Conservation (phyloP, 2,888 invertebrate species). For the Chorisops tibialis region DNA sequence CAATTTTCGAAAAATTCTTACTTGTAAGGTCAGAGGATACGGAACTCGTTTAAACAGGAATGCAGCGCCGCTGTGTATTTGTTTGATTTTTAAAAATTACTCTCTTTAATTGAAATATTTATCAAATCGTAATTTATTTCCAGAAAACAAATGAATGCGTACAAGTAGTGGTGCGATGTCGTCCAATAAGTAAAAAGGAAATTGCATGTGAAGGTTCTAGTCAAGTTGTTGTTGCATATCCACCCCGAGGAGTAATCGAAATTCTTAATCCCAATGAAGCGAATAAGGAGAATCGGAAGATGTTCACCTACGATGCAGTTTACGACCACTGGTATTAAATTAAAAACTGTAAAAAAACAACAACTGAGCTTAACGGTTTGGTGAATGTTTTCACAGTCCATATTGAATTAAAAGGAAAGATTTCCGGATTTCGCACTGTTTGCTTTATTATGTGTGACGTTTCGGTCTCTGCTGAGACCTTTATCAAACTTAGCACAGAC, state of each 20-base stretch:
- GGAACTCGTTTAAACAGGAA: too few relatives aligned
- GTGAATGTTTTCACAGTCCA: too few relatives aligned
- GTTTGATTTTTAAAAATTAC: background rate
- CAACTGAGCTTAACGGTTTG: background rate
- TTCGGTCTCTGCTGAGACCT: too few relatives aligned
- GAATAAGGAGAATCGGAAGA: slow-evolving; percentile 74
- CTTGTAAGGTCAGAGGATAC: too few relatives aligned
- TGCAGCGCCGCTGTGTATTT: background rate
- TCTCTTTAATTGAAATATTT: background rate
- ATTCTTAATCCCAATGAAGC: slow-evolving; percentile 78
- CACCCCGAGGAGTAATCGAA: slow-evolving; percentile 85
- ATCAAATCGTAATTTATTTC: background rate
- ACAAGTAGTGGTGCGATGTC: slow-evolving; percentile 94
- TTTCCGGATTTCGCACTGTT: too few relatives aligned
- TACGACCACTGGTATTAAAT: slow-evolving; percentile 74
- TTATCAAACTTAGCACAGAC: too few relatives aligned
- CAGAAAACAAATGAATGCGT: slow-evolving; percentile 72
- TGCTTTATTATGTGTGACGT: too few relatives aligned
- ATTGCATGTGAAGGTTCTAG: slow-evolving; percentile 53
- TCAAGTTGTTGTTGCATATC: slow-evolving; percentile 75
- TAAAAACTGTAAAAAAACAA: background rate
- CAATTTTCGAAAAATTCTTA: too few relatives aligned
- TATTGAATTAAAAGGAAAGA: too few relatives aligned
- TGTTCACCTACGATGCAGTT: slow-evolving; percentile 96
- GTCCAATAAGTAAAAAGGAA: slow-evolving; percentile 91